phyloP scores from a whole-genome alignment of 2,888 invertebrate genomes.

The Emesis russula region DNA sequence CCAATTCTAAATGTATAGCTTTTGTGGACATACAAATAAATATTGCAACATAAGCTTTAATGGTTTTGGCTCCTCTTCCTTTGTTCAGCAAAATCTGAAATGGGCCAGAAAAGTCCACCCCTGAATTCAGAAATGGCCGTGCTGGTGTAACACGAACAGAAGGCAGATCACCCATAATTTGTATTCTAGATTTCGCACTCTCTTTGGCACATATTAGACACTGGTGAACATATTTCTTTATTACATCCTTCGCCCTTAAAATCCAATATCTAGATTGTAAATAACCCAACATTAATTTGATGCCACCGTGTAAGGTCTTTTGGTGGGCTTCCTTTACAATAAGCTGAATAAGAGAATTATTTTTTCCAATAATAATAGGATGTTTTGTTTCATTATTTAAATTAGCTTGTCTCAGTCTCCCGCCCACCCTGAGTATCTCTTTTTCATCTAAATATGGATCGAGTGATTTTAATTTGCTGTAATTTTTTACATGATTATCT shows the following conservation, averaged over 20 bases:
- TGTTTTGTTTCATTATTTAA: background rate
- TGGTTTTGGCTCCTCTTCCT: constrained; percentile 79
- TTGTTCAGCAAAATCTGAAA: constrained; percentile 72
- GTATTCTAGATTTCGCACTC: constrained; percentile 24
- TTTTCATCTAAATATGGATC: constrained; percentile 78
- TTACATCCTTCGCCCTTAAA: background rate
- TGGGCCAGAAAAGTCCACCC: constrained; percentile 87
- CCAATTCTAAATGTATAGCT: constrained; percentile 85
- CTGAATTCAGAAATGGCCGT: constrained; percentile 78
- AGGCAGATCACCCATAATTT: constrained; percentile 87
- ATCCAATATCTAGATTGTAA: constrained; percentile 6
- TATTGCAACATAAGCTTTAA: constrained; percentile 84
- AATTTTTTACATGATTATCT: constrained; percentile 47
- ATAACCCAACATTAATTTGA: background rate
- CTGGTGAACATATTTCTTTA: background rate
- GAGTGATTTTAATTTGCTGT: constrained; percentile 65
- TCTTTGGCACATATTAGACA: background rate
- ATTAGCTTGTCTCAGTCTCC: constrained; percentile 33
- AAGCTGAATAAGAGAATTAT: background rate
- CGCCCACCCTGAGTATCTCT: constrained; percentile 82
- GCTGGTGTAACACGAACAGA: constrained; percentile 72
- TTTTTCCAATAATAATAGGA: background rate
- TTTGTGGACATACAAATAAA: constrained; percentile 86
- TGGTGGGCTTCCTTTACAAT: background rate
- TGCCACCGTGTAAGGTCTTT: background rate